Conservation (phyloP, 2,113 vertebrate genomes). For the Mus musculus region DNA sequence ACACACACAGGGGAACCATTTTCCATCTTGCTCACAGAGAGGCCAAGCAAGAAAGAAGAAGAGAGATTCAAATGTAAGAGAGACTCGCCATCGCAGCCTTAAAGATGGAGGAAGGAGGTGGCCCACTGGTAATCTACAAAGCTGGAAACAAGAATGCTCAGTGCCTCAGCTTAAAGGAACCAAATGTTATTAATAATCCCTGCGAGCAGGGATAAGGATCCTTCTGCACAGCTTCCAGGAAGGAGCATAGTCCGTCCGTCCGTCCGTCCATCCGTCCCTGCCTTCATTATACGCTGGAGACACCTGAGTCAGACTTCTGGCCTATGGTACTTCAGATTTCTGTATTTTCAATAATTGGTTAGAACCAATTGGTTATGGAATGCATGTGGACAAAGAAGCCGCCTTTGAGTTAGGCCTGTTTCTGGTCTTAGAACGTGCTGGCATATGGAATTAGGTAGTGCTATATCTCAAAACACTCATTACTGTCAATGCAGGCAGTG, state of each 20-base stretch:
- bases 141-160: background rate
- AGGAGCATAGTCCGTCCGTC: no score
- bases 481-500: conserved; percentile 16
- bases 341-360: background rate
- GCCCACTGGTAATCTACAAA: background rate
- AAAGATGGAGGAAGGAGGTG: background rate
- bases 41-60: background rate
- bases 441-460: background rate
- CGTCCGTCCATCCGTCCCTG: no score
- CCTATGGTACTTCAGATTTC: background rate
- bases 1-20: background rate
- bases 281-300: background rate
- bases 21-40: background rate
- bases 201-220: no score
- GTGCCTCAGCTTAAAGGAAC: background rate
- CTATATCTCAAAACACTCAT: background rate
- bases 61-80: background rate
- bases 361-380: background rate
- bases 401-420: background rate
- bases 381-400: background rate
- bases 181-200: background rate
- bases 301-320: background rate
- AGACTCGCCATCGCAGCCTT: background rate
- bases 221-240: background rate
- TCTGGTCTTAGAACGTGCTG: background rate